Conservation (phyloP, 2,888 invertebrate genomes). For the Cyaniris semiargus region DNA sequence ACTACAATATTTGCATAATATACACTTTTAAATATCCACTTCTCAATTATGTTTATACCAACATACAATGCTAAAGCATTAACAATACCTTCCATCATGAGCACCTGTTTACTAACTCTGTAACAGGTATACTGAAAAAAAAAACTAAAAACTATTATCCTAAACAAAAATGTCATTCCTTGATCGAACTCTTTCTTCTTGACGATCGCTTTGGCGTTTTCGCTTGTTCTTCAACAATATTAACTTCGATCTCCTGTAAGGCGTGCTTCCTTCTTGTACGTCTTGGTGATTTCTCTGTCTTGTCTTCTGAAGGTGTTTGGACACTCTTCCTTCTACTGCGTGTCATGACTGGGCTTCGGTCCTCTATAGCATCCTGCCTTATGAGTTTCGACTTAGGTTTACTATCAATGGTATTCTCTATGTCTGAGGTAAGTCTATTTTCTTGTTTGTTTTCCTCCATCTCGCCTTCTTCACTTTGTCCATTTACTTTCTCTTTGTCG, state of each 20-base stretch:
- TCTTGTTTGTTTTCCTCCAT: constrained; percentile 34
- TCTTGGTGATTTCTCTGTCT: constrained; percentile 26
- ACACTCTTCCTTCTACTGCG: constrained; percentile 56
- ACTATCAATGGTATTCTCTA: constrained; percentile 53
- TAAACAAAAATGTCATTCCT: neutral
- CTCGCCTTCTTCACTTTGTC: constrained; percentile 25
- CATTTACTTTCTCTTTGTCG: constrained; percentile 35
- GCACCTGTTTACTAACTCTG: neutral
- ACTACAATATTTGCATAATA: neutral
- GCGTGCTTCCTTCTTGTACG: neutral
- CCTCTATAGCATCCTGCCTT: constrained; percentile 54
- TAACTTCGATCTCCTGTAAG: constrained; percentile 25
- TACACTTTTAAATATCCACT: neutral
- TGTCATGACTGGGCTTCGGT: constrained; percentile 52
- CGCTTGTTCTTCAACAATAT: constrained; percentile 2
- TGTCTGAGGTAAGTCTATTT: constrained; percentile 47
- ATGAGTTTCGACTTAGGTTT: constrained; percentile 46
- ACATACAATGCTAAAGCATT: neutral
- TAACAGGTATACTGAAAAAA: neutral
- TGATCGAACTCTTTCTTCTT: constrained; percentile 43
- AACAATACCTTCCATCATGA: neutral
- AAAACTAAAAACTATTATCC: neutral
- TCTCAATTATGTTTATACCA: neutral
- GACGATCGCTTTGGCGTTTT: constrained; percentile 45
- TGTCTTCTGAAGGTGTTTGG: constrained; percentile 43